Conservation (phyloP, 2,888 invertebrate genomes). For the Melanchra persicariae region DNA sequence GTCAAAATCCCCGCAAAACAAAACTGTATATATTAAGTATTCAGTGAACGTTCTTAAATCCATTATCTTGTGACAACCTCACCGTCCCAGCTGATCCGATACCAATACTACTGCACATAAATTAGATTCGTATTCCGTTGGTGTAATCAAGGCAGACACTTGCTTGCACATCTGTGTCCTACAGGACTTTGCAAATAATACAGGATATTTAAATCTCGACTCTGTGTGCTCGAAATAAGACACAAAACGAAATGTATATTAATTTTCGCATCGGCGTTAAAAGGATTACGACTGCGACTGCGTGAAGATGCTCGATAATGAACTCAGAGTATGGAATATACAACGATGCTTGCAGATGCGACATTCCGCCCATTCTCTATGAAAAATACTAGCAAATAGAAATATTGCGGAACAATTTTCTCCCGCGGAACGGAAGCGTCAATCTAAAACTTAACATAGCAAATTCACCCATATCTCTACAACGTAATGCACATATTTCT, state of each 20-base stretch:
- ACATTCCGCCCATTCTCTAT: neutral
- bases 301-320: conserved; percentile 66
- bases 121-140: conserved; percentile 86
- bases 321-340: conserved; percentile 43
- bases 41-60: conserved; percentile 77
- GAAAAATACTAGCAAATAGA: neutral
- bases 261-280: conserved; percentile 67
- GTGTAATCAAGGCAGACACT: conserved; percentile 87
- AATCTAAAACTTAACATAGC: too few species aligned
- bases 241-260: conserved; percentile 28
- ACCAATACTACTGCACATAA: conserved; percentile 75
- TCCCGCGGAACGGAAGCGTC: too few species aligned
- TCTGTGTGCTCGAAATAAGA: conserved; percentile 55
- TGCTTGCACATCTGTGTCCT: conserved; percentile 85
- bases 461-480: too few species aligned
- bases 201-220: conserved; percentile 62
- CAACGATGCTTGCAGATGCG: conserved; percentile 25
- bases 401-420: too few species aligned
- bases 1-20: conserved; percentile 71
- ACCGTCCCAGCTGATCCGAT: conserved; percentile 81
- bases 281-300: conserved; percentile 76
- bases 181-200: conserved; percentile 64
- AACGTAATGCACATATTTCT: too few species aligned
- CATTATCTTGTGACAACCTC: conserved; percentile 81
- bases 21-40: conserved; percentile 69